Base-by-base conservation (phyloP, 37 sponge, comb jelly and placozoan genomes). In the Bolinopsis microptera region DNA sequence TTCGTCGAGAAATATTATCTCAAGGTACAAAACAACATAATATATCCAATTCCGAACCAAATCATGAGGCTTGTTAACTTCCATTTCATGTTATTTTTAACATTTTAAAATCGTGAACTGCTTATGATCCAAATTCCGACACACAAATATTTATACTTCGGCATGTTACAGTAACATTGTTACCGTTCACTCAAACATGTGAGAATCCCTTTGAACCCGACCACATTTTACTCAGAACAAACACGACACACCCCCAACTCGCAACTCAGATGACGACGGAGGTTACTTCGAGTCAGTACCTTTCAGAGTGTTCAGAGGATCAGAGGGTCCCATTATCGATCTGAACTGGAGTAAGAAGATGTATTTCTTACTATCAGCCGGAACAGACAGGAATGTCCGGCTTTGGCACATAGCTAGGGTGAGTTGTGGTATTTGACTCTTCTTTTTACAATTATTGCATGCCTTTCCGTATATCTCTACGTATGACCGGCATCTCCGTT, bases 361-460 rank as follows among this genome's bases (percentile, higher is more conserved):
- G 90, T 86, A 86, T 30, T 86, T 86, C 61, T 48, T 86, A 48
- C 61, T 86, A 28, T 86, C 90, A n/a, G 61, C 90, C 30, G 90
- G 90, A 48, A 41, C 90, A 24, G 61, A 86, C 61, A 86, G 61
- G 22, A 39, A 41, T 48, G 90, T 86, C 61, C 1, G 61, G 26
- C 90, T 86, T 8, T 86, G 90, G 90, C 90, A 86, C 31, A 86
- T 86, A 5, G 90, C 90, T 1, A 35, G 90, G 90, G 90, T 86
- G 13, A 13, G 61, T 80, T n/a, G 24, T n/a, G n/a, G n/a, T n/a
- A n/a, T n/a, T n/a, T n/a, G n/a, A n/a, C n/a, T n/a, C n/a, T n/a
- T n/a, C 21, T 67, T 67, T 13, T 22, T 67, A 67, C 68, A 67
- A 22, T 67, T 67, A n/a, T n/a, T n/a, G n/a, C n/a, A n/a, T n/a